Conservation (phyloP, 2,797 vertebrate species). For the Lemur catta region DNA sequence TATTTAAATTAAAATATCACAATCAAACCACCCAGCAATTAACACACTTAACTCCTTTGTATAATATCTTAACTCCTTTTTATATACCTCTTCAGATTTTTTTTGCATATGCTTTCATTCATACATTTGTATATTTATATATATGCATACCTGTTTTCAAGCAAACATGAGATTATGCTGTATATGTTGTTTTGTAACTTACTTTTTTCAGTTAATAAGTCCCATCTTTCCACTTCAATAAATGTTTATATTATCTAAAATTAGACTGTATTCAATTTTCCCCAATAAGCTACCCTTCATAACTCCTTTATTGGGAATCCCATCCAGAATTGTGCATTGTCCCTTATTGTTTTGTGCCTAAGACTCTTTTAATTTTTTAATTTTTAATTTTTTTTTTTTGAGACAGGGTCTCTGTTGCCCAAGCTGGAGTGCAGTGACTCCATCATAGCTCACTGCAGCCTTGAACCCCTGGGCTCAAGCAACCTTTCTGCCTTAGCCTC, state of each 20-base stretch:
- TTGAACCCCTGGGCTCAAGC: not conserved
- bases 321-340: not conserved
- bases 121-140: not conserved
- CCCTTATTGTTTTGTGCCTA: not conserved
- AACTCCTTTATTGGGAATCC: not conserved
- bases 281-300: not conserved
- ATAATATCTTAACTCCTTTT: not conserved
- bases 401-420: not conserved
- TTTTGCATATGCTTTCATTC: not conserved
- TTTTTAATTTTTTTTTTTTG: not conserved
- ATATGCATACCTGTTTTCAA: not conserved
- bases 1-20: not conserved
- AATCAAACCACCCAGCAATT: not conserved
- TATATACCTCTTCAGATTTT: not conserved
- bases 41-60: not conserved
- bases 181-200: not conserved
- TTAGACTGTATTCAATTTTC: not conserved
- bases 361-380: not conserved
- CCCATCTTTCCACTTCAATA: not conserved
- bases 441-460: not conserved
- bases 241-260: not conserved
- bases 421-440: too few relatives aligned
- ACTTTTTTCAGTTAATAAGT: not conserved
- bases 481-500: not conserved
- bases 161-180: not conserved